These are phyloP conservation scores for Leptarthrus brevirostris DNA, from an alignment of 2,888 invertebrate genomes.

Conservation along the genomic window DNA sequence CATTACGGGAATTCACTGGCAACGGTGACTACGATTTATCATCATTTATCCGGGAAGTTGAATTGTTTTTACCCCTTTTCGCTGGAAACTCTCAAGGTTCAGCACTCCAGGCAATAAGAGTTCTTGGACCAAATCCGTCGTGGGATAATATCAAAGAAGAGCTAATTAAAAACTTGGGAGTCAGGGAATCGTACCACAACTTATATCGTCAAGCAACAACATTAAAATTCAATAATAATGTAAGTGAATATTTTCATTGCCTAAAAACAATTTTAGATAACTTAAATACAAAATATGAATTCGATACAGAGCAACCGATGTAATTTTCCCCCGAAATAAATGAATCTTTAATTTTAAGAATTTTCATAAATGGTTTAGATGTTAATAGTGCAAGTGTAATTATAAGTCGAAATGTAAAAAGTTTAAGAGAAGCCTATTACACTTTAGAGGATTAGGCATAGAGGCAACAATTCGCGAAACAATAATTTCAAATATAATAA, in stretches of 20 bases:
- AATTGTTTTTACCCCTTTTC: conserved; percentile 17
- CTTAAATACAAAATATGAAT: conserved; percentile 54
- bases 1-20: conserved; percentile 9
- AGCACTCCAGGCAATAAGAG: conserved; percentile 14
- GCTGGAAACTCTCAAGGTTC: neutral
- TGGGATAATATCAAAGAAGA: conserved; percentile 52
- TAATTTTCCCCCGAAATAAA: conserved; percentile 53
- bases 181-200: conserved; percentile 49
- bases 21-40: conserved; percentile 2
- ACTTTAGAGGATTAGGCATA: conserved; percentile 50
- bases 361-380: conserved; percentile 51
- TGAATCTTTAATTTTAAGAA: conserved; percentile 54
- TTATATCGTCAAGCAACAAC: conserved; percentile 49
- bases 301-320: conserved; percentile 51
- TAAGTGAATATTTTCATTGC: conserved; percentile 54
- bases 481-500: conserved; percentile 1
- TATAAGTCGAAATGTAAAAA: conserved; percentile 52
- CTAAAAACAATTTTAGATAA: conserved; percentile 54
- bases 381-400: conserved; percentile 51
- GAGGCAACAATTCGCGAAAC: neutral
- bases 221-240: conserved; percentile 46
- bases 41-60: conserved; percentile 34
- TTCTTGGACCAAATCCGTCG: conserved; percentile 50
- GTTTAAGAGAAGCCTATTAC: conserved; percentile 53
- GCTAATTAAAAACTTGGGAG: conserved; percentile 50